These are phyloP conservation scores for Erebia epiphron DNA, from an alignment of 2,888 invertebrate genomes.

Conservation along the genomic window DNA sequence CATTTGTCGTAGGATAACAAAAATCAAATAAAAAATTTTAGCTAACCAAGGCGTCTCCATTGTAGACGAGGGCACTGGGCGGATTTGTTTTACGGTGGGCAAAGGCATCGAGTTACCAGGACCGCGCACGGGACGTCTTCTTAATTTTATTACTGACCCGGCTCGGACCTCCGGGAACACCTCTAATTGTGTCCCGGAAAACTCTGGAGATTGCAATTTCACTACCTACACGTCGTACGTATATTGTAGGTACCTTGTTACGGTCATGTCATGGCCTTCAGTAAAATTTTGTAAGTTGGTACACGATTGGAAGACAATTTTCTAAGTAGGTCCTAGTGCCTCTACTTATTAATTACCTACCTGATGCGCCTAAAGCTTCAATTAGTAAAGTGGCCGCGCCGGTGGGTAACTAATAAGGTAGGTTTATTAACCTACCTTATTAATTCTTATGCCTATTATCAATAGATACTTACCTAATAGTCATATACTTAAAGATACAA, in stretches of 20 bases:
- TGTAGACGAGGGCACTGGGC: constrained; percentile 47
- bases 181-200: constrained; percentile 79
- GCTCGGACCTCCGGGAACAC: constrained; percentile 61
- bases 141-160: constrained; percentile 81
- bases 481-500: too few relatives aligned
- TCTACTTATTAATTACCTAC: too few relatives aligned
- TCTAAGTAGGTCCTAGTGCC: neutral
- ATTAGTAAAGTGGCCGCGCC: too few relatives aligned
- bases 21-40: neutral
- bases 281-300: neutral
- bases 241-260: constrained; percentile 12
- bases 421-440: too few relatives aligned
- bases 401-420: too few relatives aligned
- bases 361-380: too few relatives aligned
- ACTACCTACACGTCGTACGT: constrained; percentile 37
- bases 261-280: neutral
- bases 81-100: constrained; percentile 80
- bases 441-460: too few relatives aligned
- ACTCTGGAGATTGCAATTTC: constrained; percentile 68
- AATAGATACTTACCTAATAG: too few relatives aligned
- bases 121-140: constrained; percentile 71
- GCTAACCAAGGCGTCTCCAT: constrained; percentile 49
- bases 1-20: too few relatives aligned
- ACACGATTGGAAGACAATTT: neutral
- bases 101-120: constrained; percentile 76